Conservation (phyloP, 1,140 invertebrate species). For the Drosophila punjabiensis region DNA sequence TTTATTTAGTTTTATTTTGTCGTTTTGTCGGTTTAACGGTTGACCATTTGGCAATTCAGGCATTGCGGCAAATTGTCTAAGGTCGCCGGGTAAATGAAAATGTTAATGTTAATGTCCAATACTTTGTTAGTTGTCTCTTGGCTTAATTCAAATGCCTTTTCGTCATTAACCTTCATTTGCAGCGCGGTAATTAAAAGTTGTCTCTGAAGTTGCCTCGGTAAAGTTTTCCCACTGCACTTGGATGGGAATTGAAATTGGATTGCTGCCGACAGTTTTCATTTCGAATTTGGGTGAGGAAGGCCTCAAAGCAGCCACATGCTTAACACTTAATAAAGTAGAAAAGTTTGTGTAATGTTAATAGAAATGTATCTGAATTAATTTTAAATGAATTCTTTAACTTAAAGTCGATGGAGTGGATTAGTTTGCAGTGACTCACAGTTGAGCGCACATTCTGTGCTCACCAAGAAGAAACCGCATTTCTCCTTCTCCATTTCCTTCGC, state of each 20-base stretch:
- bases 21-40: slow-evolving; percentile 31
- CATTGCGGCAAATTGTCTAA: slow-evolving; percentile 40
- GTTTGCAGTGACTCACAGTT: not conserved
- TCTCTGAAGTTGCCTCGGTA: not conserved
- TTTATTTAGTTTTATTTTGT: slow-evolving; percentile 23
- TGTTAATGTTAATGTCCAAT: slow-evolving; percentile 48
- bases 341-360: not conserved
- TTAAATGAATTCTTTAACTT: not conserved
- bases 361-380: not conserved
- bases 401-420: no score
- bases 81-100: slow-evolving; percentile 45
- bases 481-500: not conserved
- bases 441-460: not conserved
- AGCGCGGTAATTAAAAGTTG: slow-evolving; percentile 44
- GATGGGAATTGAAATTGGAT: slow-evolving; percentile 24
- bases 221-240: slow-evolving; percentile 28
- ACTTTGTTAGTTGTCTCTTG: slow-evolving; percentile 12
- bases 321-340: not conserved
- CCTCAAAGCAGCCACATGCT: not conserved
- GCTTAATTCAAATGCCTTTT: slow-evolving; percentile 31
- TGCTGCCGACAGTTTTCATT: slow-evolving; percentile 8
- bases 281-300: not conserved
- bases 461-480: slow-evolving; percentile 20
- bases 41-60: slow-evolving; percentile 66
- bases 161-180: slow-evolving; percentile 54